phyloP scores from a whole-genome alignment of 2,888 invertebrate species.

The Sphaerophoria taeniata region DNA sequence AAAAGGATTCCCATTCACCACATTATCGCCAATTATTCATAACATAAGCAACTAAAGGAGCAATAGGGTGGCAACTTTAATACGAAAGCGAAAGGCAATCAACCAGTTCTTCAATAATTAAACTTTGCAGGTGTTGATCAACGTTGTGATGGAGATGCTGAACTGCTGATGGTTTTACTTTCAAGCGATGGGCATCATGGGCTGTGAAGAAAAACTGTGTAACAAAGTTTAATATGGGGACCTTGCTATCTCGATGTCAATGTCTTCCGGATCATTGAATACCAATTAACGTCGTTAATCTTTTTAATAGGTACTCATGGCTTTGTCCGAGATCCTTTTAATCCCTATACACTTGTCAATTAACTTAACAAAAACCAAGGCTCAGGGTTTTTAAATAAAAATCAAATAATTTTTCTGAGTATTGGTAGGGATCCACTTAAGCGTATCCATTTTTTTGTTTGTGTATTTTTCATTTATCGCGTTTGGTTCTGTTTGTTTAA shows the following conservation, averaged over 20 bases:
- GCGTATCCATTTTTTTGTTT: conserved; percentile 37
- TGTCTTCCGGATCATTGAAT: conserved; percentile 69
- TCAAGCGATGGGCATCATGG: neutral
- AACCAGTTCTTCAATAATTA: conserved; percentile 72
- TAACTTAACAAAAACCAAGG: conserved; percentile 42
- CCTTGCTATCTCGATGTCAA: conserved; percentile 33
- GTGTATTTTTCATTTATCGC: conserved; percentile 61
- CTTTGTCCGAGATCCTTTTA: conserved; percentile 61
- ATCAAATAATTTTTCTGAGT: conserved; percentile 28
- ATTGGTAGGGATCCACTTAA: conserved; percentile 59
- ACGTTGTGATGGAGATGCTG: conserved; percentile 1
- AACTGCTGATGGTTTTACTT: neutral
- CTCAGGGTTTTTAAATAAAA: conserved; percentile 19
- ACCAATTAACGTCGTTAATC: conserved; percentile 73
- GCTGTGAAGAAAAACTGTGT: conserved; percentile 13
- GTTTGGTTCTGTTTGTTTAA: conserved; percentile 69
- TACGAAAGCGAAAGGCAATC: conserved; percentile 72
- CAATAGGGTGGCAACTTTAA: conserved; percentile 70
- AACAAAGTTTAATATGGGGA: conserved; percentile 11
- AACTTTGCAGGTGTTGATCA: conserved; percentile 69
- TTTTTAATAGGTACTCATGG: conserved; percentile 69
- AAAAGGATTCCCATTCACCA: conserved; percentile 70
- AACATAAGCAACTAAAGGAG: conserved; percentile 71
- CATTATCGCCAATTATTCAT: conserved; percentile 74
- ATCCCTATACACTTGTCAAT: conserved; percentile 64